phyloP scores from a whole-genome alignment of 53 echinoderm and acorn worm species.

The Paracentrotus lividus region DNA sequence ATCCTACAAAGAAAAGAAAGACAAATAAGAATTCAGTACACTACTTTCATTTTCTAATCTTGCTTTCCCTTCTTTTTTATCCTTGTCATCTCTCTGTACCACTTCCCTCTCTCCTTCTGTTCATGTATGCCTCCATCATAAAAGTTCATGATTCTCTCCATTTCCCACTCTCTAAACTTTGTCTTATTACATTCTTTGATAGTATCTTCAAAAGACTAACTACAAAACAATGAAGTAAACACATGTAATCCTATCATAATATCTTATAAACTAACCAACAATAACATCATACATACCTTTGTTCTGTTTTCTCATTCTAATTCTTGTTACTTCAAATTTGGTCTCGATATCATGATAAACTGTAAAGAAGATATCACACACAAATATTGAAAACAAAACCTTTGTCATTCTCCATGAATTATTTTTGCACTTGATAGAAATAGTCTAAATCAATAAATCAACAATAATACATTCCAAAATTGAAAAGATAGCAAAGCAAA shows the following conservation, averaged over 20 bases:
- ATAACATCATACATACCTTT: constrained; percentile 76
- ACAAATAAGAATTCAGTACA: no score
- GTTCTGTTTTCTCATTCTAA: constrained; percentile 89
- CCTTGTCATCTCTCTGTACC: neutral
- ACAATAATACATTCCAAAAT: no score
- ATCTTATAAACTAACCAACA: neutral
- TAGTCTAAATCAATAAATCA: no score
- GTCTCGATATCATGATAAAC: constrained; percentile 94
- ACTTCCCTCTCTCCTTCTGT: neutral
- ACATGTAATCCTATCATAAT: neutral
- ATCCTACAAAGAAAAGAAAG: constrained; percentile 66
- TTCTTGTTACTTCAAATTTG: constrained; percentile 86
- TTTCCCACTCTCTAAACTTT: neutral
- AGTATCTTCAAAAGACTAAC: neutral
- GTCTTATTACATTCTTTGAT: neutral
- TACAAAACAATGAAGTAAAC: neutral
- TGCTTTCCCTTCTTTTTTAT: neutral
- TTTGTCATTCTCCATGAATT: neutral
- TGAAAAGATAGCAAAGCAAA: no score
- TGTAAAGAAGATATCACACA: constrained; percentile 52
- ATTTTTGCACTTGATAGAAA: no score
- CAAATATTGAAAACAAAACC: neutral
- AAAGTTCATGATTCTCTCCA: no score
- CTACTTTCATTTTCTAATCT: neutral
- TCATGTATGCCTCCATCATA: neutral